Percentiles rank a stretch among this genome's conserved stretches.
Evolutionary conservation across 2,797 vertebrate genomes (phyloP).

Genomic region (Bufotes viridis): DNA sequence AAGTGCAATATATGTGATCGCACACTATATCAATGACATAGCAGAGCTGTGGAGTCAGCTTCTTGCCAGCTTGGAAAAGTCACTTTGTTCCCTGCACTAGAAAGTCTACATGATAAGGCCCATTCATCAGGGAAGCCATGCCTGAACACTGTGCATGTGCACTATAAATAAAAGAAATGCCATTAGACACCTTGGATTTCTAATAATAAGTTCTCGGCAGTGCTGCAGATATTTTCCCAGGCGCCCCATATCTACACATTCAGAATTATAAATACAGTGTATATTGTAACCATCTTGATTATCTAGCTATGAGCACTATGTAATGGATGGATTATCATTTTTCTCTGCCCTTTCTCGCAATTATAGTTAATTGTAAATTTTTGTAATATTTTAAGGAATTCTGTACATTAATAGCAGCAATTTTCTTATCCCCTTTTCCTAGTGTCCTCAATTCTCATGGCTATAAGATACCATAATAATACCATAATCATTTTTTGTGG

Average conservation of each 20-base stretch:
- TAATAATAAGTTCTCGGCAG: background rate
- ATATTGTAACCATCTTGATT: background rate
- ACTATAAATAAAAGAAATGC: conserved; percentile 3
- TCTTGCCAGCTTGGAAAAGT: conserved; percentile 16
- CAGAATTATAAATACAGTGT: background rate
- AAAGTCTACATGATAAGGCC: conserved; percentile 15
- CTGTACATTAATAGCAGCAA: conserved; percentile 19
- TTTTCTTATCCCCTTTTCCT: background rate
- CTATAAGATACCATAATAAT: background rate
- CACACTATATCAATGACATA: conserved; percentile 8
- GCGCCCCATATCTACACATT: conserved; percentile 15
- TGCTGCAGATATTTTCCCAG: conserved; percentile 21
- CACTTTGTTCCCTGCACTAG: background rate
- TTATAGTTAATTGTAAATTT: background rate
- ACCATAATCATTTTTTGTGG: too few species aligned
- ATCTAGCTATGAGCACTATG: background rate
- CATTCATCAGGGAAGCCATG: conserved; percentile 6
- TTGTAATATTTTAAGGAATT: conserved; percentile 28
- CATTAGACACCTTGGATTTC: background rate
- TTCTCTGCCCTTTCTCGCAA: too few species aligned
- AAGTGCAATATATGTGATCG: background rate
- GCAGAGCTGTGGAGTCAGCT: conserved; percentile 20
- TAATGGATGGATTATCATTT: background rate
- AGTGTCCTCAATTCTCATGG: background rate
- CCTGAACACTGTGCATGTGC: background rate